Conservation (phyloP, 2,113 vertebrate species). For the Mus musculus region DNA sequence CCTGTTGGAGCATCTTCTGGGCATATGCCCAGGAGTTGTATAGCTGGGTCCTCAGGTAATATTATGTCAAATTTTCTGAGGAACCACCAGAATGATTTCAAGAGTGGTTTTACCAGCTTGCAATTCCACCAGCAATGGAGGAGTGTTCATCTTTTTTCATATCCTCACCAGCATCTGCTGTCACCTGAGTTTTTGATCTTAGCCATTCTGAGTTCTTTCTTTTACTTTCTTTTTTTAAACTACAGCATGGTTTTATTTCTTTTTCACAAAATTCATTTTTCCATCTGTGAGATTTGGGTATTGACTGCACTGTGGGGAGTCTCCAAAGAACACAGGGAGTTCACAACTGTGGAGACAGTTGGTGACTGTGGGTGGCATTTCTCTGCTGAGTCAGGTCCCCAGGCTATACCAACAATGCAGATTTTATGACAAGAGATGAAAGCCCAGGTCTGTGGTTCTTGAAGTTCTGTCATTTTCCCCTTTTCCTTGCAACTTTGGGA, state of each 20-base stretch:
- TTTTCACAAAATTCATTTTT: constrained; percentile 61
- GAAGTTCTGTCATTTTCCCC: constrained; percentile 41
- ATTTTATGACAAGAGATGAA: constrained; percentile 79
- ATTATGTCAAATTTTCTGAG: too few relatives aligned
- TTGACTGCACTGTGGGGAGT: constrained; percentile 55
- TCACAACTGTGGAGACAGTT: constrained; percentile 64
- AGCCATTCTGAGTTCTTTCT: background rate
- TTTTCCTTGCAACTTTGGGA: constrained; percentile 61
- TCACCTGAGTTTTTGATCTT: too few relatives aligned
- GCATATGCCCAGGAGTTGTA: too few relatives aligned
- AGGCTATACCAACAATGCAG: constrained; percentile 67
- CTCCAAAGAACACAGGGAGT: constrained; percentile 79
- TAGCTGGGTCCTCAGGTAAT: too few relatives aligned
- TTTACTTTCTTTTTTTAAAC: background rate
- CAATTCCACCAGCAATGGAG: too few relatives aligned
- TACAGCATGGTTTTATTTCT: constrained; percentile 42
- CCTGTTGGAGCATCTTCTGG: too few relatives aligned
- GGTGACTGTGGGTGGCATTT: constrained; percentile 83
- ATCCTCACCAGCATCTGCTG: too few relatives aligned
- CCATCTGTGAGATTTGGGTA: background rate
- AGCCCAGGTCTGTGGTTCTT: constrained; percentile 77
- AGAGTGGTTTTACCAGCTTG: too few relatives aligned
- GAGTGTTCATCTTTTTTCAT: too few relatives aligned
- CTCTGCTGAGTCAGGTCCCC: constrained; percentile 81
- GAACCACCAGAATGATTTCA: too few relatives aligned